Conservation (phyloP, 2,797 vertebrate genomes). For the Clarias fuscus region DNA sequence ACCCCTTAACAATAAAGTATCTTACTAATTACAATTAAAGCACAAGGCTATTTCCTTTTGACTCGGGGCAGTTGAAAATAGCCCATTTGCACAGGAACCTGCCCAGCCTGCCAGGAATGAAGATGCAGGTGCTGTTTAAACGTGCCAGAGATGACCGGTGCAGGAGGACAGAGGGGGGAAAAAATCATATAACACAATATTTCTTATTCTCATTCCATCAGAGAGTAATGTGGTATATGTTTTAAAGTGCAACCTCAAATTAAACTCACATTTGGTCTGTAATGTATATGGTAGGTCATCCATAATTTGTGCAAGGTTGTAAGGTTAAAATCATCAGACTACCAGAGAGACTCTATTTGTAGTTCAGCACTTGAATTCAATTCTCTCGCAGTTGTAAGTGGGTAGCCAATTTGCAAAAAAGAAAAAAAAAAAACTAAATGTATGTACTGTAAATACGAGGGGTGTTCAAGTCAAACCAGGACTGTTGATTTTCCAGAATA, state of each 20-base stretch:
- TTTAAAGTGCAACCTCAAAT: too few relatives aligned
- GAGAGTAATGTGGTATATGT: neutral
- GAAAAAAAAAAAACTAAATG: neutral
- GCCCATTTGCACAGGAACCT: conserved; percentile 1
- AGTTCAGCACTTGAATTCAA: neutral
- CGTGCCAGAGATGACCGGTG: neutral
- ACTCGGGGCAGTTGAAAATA: neutral
- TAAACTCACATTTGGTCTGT: neutral
- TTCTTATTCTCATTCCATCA: neutral
- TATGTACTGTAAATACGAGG: too few relatives aligned
- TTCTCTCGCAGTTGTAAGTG: neutral
- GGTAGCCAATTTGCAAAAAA: neutral
- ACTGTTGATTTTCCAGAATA: too few relatives aligned
- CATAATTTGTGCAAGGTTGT: neutral
- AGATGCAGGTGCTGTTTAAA: neutral
- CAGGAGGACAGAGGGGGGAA: neutral
- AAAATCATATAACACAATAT: neutral
- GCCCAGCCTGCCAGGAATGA: neutral
- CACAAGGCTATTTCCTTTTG: neutral
- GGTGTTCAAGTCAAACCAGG: too few relatives aligned
- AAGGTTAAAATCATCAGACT: neutral
- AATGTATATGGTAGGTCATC: neutral
- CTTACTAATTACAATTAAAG: neutral
- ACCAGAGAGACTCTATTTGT: neutral
- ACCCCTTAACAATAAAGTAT: neutral